Conservation (phyloP, 2,113 vertebrate species). For the Archocentrus centrarchus region DNA sequence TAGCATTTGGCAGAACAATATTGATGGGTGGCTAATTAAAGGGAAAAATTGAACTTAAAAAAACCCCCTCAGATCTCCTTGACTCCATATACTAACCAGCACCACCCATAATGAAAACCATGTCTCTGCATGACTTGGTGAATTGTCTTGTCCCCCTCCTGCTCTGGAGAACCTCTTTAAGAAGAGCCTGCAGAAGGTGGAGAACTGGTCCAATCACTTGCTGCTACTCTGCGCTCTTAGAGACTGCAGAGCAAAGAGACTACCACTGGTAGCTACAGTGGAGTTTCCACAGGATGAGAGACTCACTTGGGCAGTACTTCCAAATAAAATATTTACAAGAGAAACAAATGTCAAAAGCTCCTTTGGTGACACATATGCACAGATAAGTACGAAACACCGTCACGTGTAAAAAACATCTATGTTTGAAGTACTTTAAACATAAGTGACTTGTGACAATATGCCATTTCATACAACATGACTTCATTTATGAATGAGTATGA, state of each 20-base stretch:
- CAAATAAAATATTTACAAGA: background rate
- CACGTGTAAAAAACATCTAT: background rate
- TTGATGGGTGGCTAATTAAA: background rate
- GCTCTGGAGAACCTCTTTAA: no score
- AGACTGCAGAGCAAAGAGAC: background rate
- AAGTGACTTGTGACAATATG: background rate
- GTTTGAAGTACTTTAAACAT: background rate
- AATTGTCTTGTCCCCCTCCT: background rate
- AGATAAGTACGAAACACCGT: background rate
- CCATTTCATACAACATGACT: background rate
- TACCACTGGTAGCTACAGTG: background rate
- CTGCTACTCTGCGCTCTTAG: background rate
- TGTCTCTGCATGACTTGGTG: background rate
- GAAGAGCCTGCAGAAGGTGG: background rate
- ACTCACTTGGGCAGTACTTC: background rate
- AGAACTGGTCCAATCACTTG: background rate
- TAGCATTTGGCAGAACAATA: constrained; percentile 9
- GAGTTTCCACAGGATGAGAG: background rate
- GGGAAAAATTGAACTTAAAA: background rate
- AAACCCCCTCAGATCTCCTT: no score
- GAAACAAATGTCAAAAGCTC: background rate
- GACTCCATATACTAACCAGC: background rate
- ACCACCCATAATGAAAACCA: background rate
- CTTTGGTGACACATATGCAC: no score
- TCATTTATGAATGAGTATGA: background rate